Evolutionary conservation across 2,888 invertebrate genomes (phyloP), one percentile per base, ranked within the genome.

Genomic region (Micropterix aruncella): DNA sequence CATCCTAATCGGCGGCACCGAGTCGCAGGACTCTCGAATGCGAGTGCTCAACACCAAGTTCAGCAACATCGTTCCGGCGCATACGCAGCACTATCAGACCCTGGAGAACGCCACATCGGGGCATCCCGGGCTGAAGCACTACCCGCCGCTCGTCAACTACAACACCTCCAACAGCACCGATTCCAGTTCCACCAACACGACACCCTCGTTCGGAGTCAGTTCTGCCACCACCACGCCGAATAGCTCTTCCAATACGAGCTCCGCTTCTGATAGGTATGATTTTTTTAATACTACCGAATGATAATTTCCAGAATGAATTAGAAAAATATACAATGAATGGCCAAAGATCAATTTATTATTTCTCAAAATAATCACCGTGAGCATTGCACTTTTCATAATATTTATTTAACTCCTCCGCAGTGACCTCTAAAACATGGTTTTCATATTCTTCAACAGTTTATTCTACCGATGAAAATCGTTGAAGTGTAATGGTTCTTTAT

Each of bases 101-200:
- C 46, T 39, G 27, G 44, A 41, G 18, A 44, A 36, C 19, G 5
- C 46, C 17, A 27, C 18, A 17, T 14, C 42, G 9, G 39, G 39
- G 12, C 3, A 38, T n/a, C 16, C 38, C 27, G 37, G 19, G 27
- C 36, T 17, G 12, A 9, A 40, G 37, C 15, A 42, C 14, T 40
- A 46, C 44, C 53, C 60, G 0, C 60, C 62, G 0, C 64, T 59
- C 0, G 59, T 61, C 0, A 62, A 56, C 41, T 66, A 62, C 48
- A 63, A 60, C 46, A 54, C 62, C 2, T 47, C 58, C 18, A 63
- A 60, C 45, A 73, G 75, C 41, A 79, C 80, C 0, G 84, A 84
- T 52, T 79, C 83, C 0, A 79, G 80, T 56, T 81, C 82, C 0
- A 80, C 79, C 43, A 72, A 76, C 49, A 81, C 80, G 48, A 82